Conservation (phyloP, 2,113 vertebrate species). For the Sialia sialis region DNA sequence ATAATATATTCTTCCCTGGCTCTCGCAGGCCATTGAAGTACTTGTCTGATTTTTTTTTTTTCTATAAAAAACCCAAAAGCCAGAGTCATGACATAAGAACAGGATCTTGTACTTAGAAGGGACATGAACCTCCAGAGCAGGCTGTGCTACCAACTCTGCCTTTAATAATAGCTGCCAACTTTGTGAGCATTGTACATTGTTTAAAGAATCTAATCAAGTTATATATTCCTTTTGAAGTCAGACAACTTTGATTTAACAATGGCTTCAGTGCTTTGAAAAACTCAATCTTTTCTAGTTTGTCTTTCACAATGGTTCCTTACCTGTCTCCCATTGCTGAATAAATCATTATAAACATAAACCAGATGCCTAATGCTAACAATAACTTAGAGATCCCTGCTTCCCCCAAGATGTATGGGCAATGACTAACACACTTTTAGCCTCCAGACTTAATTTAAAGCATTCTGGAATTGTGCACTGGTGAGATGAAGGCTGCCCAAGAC, state of each 20-base stretch:
- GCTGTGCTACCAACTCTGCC: conserved; percentile 27
- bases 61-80: neutral
- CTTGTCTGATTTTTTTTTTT: neutral
- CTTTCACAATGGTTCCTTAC: conserved; percentile 43
- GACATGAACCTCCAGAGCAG: neutral
- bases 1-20: neutral
- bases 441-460: conserved; percentile 58
- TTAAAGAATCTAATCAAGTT: conserved; percentile 29
- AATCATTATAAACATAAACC: conserved; percentile 61
- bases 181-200: neutral
- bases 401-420: conserved; percentile 37
- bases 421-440: conserved; percentile 52
- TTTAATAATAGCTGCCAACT: neutral
- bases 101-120: neutral
- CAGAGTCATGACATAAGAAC: neutral
- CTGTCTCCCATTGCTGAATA: conserved; percentile 60
- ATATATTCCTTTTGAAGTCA: conserved; percentile 38
- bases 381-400: conserved; percentile 14
- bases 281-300: conserved; percentile 50
- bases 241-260: conserved; percentile 47
- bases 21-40: neutral
- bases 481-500: conserved; percentile 45
- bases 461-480: conserved; percentile 41
- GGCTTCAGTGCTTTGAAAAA: conserved; percentile 59
- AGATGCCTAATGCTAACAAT: conserved; percentile 61